Conservation (phyloP, 2,888 invertebrate species). For the Ligdia adustata region DNA sequence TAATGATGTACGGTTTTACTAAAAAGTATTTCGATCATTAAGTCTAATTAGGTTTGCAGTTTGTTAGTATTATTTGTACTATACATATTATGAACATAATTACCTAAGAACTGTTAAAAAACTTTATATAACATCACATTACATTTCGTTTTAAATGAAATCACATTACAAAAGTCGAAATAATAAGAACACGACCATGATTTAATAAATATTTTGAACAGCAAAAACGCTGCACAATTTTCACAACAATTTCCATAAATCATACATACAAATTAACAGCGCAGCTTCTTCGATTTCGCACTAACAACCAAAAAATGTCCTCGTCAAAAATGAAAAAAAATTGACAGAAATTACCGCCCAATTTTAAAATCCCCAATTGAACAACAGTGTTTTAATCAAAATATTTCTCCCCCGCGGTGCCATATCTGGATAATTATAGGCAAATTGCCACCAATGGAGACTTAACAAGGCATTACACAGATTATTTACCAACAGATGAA, state of each 20-base stretch:
- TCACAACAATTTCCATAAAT: background rate
- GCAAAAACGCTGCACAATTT: background rate
- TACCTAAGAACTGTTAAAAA: no score
- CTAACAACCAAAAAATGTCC: constrained; percentile 5
- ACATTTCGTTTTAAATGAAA: no score
- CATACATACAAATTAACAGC: background rate
- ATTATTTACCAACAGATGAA: constrained; percentile 1
- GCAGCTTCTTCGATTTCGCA: background rate
- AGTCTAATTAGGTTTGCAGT: no score
- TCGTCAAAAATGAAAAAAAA: constrained; percentile 5
- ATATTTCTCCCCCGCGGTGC: constrained; percentile 54
- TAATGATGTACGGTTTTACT: no score
- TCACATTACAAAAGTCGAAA: no score
- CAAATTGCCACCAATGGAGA: constrained; percentile 58
- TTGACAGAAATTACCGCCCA: background rate
- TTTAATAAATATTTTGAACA: no score
- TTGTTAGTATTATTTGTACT: no score
- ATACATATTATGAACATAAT: no score
- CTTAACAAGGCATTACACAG: constrained; percentile 52
- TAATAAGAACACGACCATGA: no score
- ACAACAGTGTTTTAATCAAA: constrained; percentile 57
- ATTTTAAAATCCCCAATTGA: constrained; percentile 30
- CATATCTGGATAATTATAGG: constrained; percentile 72
- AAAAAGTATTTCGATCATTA: no score
- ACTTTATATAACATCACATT: no score